Conservation (phyloP, 2,113 vertebrate genomes). For the Corvus hawaiiensis region DNA sequence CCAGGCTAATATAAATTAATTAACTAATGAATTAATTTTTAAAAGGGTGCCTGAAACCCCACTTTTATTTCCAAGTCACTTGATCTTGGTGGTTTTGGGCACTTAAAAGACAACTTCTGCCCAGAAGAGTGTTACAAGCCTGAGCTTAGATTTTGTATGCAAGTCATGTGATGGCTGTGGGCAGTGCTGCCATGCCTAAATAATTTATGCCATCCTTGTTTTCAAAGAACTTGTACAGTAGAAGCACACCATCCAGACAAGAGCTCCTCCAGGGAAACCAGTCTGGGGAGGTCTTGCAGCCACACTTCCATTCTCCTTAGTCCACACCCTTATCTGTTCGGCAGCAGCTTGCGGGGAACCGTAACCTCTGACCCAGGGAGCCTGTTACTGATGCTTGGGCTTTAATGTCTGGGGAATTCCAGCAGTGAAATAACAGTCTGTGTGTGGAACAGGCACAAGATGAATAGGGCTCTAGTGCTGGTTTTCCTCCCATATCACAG, state of each 20-base stretch:
- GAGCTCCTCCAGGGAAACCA: background rate
- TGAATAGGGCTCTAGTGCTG: background rate
- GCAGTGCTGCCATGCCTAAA: background rate
- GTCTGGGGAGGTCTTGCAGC: background rate
- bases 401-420: background rate
- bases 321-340: background rate
- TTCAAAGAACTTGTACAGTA: background rate
- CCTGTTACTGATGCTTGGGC: rapidly evolving
- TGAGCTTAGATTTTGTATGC: background rate
- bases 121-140: background rate
- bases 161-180: background rate
- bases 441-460: background rate
- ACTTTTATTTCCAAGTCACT: background rate
- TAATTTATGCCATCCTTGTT: background rate
- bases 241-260: background rate
- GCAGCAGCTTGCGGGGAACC: background rate
- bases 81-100: background rate
- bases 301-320: background rate
- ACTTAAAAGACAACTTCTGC: background rate
- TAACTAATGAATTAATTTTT: background rate
- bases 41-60: background rate
- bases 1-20: background rate
- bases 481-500: background rate
- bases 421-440: background rate
- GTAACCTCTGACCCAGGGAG: background rate